phyloP scores from a whole-genome alignment of 2,113 vertebrate genomes.

The Martes martes region DNA sequence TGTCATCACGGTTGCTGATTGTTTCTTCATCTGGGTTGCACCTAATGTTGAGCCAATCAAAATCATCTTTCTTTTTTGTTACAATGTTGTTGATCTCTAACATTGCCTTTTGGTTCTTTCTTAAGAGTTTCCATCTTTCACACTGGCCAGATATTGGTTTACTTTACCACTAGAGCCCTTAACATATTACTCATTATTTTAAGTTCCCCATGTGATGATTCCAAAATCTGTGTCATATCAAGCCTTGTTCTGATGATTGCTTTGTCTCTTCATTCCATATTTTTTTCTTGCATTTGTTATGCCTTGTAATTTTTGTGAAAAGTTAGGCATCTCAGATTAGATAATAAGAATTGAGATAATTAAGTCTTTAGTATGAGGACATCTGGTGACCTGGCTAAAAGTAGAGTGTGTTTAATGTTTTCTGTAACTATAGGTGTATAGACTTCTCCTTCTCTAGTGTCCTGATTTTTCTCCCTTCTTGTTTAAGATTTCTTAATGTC shows the following conservation, averaged over 20 bases:
- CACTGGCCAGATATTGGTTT: neutral
- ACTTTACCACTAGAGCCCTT: neutral
- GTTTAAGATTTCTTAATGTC: neutral
- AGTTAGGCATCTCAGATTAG: neutral
- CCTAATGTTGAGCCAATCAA: neutral
- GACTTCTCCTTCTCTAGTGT: neutral
- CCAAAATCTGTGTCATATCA: neutral
- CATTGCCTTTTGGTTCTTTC: neutral
- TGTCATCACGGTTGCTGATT: neutral
- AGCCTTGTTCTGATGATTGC: neutral
- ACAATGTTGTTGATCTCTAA: neutral
- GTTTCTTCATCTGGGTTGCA: neutral
- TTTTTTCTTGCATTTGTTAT: neutral
- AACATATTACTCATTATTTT: neutral
- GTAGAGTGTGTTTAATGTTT: neutral
- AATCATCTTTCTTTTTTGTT: neutral
- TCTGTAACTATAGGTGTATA: neutral
- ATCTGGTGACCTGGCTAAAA: neutral
- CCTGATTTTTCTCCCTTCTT: neutral
- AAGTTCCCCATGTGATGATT: neutral
- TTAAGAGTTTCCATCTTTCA: neutral
- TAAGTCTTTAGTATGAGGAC: neutral
- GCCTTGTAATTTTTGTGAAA: neutral
- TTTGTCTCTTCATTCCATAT: neutral
- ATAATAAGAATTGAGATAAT: neutral